phyloP scores from a whole-genome alignment of 2,797 vertebrate species.

The Okamejei kenojei region DNA sequence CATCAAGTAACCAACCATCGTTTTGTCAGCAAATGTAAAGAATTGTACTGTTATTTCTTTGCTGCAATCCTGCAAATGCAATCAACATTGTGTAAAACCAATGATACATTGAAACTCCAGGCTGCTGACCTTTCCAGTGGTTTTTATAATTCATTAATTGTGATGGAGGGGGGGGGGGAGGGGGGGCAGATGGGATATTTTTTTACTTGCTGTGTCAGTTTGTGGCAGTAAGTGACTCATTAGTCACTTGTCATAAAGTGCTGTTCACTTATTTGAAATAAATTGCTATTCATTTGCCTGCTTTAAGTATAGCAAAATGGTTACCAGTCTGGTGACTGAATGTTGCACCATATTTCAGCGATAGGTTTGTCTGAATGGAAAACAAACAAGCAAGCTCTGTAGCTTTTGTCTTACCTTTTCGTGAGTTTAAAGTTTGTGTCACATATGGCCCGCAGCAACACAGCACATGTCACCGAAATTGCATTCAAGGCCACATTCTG shows the following conservation, averaged over 20 bases:
- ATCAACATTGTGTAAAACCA: no score
- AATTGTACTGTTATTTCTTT: not conserved
- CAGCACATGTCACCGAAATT: no score
- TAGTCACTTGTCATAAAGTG: not conserved
- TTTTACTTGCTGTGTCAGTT: not conserved
- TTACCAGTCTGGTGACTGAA: not conserved
- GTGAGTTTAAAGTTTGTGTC: not conserved
- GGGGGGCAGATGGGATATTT: not conserved
- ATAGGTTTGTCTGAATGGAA: constrained; percentile 2
- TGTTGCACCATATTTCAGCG: not conserved
- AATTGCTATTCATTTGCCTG: not conserved
- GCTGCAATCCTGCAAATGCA: not conserved
- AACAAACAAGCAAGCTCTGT: not conserved
- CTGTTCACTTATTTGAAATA: not conserved
- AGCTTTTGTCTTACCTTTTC: not conserved
- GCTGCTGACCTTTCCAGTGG: not conserved
- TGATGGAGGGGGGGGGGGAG: not conserved
- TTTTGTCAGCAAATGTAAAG: not conserved
- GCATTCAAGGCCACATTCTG: no score
- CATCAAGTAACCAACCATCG: not conserved
- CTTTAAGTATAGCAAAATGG: not conserved
- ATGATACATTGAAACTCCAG: not conserved
- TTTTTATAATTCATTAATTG: not conserved
- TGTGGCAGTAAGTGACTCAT: not conserved
- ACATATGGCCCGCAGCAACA: not conserved